Evolutionary conservation across 2,888 invertebrate genomes (phyloP).

Genomic region (Amblyjoppa proteus): DNA sequence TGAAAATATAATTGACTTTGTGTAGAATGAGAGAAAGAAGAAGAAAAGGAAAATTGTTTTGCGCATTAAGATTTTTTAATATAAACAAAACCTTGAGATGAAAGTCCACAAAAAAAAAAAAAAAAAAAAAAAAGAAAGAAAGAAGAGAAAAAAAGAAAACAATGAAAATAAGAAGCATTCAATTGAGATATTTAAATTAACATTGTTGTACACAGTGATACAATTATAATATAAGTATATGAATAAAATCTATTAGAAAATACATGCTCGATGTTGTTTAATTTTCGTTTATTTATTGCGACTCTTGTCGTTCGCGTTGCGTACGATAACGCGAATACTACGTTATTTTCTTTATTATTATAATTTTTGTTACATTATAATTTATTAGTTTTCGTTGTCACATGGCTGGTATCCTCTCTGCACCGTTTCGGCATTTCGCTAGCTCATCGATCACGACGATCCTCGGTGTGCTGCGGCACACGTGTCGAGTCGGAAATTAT

Average conservation of each 20-base stretch:
- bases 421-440: conserved; percentile 77
- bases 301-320: conserved; percentile 45
- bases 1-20: conserved; percentile 80
- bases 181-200: conserved; percentile 84
- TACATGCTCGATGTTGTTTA: conserved; percentile 79
- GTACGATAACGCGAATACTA: conserved; percentile 19
- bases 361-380: conserved; percentile 28
- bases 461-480: not conserved
- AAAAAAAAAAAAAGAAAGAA: conserved; percentile 24
- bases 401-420: conserved; percentile 83
- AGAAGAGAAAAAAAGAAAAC: conserved; percentile 46
- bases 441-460: conserved; percentile 69
- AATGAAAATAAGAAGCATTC: conserved; percentile 75
- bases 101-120: conserved; percentile 81
- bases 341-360: conserved; percentile 44
- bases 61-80: conserved; percentile 83
- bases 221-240: conserved; percentile 85
- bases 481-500: conserved; percentile 9
- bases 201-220: conserved; percentile 85
- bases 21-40: conserved; percentile 75
- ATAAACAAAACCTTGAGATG: conserved; percentile 79
- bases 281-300: conserved; percentile 61
- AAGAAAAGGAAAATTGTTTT: conserved; percentile 79
- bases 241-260: conserved; percentile 85
- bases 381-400: conserved; percentile 55